Conservation (phyloP, 2,888 invertebrate species). For the Phengaris arion region DNA sequence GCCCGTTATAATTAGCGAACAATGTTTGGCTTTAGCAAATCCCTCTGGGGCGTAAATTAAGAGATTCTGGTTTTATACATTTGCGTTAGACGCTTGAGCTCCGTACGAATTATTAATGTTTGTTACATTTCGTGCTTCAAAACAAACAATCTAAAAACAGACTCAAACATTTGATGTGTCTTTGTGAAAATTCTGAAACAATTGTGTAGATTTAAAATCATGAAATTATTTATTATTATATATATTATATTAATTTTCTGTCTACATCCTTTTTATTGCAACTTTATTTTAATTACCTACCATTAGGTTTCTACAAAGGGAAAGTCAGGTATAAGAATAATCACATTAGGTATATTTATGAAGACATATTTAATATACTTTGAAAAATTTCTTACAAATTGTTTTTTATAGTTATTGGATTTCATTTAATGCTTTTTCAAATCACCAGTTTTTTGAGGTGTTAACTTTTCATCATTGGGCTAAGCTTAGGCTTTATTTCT, state of each 20-base stretch:
- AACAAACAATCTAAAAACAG: neutral
- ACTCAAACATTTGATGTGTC: neutral
- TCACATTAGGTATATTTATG: too few relatives aligned
- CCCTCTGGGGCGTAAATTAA: slow-evolving; percentile 79
- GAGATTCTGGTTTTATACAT: slow-evolving; percentile 76
- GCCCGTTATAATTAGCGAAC: slow-evolving; percentile 78
- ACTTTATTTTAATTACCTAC: too few relatives aligned
- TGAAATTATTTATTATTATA: neutral
- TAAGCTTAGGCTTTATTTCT: neutral
- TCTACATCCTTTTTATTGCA: too few relatives aligned
- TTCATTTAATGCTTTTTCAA: neutral
- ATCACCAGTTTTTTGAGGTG: neutral
- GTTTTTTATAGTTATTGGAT: neutral
- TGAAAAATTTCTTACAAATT: too few relatives aligned
- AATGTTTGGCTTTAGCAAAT: slow-evolving; percentile 79
- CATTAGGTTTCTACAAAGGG: too few relatives aligned
- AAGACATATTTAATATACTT: too few relatives aligned
- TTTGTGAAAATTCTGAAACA: neutral
- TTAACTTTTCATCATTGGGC: neutral
- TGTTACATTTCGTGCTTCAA: slow-evolving; percentile 14
- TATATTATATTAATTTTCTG: too few relatives aligned
- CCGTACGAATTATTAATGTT: slow-evolving; percentile 36
- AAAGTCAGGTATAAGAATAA: too few relatives aligned
- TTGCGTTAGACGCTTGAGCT: slow-evolving; percentile 58
- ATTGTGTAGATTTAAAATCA: neutral